A percentile compares a stretch with the other conserved stretches of the same genome.
These are phyloP conservation scores for Acrobeloides nanus DNA, from an alignment of 2,888 invertebrate species.

Conservation along the genomic window DNA sequence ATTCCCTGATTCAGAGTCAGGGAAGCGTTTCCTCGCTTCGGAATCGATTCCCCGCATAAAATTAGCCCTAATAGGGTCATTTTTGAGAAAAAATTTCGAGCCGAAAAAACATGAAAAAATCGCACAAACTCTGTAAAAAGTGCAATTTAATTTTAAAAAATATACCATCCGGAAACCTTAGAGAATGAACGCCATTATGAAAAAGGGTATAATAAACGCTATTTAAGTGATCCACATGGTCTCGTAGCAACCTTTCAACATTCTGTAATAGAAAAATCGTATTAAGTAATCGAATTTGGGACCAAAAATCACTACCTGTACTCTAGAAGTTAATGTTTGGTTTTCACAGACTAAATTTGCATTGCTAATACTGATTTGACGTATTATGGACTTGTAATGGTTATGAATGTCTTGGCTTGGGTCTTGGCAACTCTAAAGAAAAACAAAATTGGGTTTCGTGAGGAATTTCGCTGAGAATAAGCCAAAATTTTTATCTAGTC, in stretches of 20 bases:
- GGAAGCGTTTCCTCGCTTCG: no score
- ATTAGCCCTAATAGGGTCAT: no score
- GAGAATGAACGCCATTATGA: constrained; percentile 23
- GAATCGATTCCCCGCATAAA: no score
- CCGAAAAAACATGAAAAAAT: background rate
- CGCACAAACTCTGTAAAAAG: background rate
- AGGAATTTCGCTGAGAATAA: no score
- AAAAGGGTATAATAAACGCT: constrained; percentile 28
- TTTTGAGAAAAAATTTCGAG: constrained; percentile 4
- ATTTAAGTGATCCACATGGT: constrained; percentile 29
- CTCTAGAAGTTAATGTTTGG: constrained; percentile 17
- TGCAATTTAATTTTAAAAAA: constrained; percentile 3
- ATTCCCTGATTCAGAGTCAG: no score
- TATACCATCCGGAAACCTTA: constrained; percentile 28
- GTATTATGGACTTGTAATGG: constrained; percentile 23
- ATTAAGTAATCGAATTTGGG: background rate
- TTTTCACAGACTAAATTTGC: constrained; percentile 25
- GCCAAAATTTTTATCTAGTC: background rate
- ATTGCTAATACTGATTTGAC: constrained; percentile 26
- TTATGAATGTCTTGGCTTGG: no score
- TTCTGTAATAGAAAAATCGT: constrained; percentile 12
- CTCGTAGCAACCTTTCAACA: constrained; percentile 24
- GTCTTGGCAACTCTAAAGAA: no score
- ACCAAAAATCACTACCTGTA: constrained; percentile 10
- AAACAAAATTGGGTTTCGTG: no score